Evolutionary conservation across 2,113 vertebrate genomes (phyloP), one percentile per base, ranked within the genome.

Genomic region (Blennius ocellaris): DNA sequence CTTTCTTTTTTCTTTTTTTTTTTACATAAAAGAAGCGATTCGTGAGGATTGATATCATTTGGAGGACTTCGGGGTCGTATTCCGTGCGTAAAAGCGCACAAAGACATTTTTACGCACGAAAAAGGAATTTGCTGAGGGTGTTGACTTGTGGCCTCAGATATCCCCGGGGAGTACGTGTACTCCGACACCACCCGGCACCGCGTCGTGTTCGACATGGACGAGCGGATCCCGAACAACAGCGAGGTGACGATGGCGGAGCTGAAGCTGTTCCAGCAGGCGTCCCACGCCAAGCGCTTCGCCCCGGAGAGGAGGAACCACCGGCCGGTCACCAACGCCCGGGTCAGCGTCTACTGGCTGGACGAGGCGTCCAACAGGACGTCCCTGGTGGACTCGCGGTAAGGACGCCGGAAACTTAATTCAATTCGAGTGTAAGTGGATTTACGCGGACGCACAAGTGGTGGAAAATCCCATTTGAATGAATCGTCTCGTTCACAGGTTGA

Each of bases 191-290:
- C 82, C 0, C 92, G 93, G 37, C 93, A 96, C 47, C 93, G 93
- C 54, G 91, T 99, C 78, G 74, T 95, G 64, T 99, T 99, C 76
- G 90, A 96, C 78, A 96, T 99, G 97, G 95, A 96, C 54, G 93
- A 93, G 52, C 92, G 96, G 60, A 95, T 99, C 81, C 95, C 96
- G 1, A 90, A 94, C 5, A 95, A 96, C 89, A 96, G 95, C 0
- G 97, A 98, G 77, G 96, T 99, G 77, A 96, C 96, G 30, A 96
- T 97, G 96, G 97, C 96, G 3, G 96, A 95, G 53, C 93, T 98
- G 48, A 97, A 95, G 73, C 95, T 97, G 14, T 97, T 96, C 92
- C 95, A 97, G 89, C 95, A 94, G 84, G 94, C 95, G 0, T 82
- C 94, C 1, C 87, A 92, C 52, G 90, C 94, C 58, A 90, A 86